These are phyloP conservation scores for Cerastoderma edule DNA, from an alignment of 2,888 invertebrate species.

Conservation along the genomic window DNA sequence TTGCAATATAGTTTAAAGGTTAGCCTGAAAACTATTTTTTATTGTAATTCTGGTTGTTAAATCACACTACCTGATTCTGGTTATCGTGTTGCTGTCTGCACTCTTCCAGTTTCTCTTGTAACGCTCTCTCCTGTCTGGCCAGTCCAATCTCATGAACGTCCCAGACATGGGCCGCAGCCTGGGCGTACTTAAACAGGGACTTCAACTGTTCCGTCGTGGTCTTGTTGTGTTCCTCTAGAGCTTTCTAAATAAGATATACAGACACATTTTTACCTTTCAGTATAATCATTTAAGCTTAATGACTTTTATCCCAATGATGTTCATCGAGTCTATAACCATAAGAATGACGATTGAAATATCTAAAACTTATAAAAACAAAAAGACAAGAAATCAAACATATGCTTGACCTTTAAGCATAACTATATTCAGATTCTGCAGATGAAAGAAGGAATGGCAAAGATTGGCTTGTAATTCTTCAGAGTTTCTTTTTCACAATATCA, in stretches of 20 bases:
- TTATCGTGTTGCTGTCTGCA: conserved; percentile 81
- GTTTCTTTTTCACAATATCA: too few species aligned
- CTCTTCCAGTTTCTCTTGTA: conserved; percentile 81
- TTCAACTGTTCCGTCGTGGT: conserved; percentile 73
- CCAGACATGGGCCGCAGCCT: conserved; percentile 83
- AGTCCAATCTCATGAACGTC: conserved; percentile 83
- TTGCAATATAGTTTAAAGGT: too few species aligned
- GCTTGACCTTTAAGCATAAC: too few species aligned
- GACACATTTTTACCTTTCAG: background rate
- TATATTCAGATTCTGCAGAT: too few species aligned
- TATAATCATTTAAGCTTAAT: background rate
- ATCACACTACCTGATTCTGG: conserved; percentile 82
- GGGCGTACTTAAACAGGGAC: conserved; percentile 81
- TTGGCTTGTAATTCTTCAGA: too few species aligned
- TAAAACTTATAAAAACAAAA: background rate
- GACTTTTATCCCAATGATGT: background rate
- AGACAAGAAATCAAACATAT: too few species aligned
- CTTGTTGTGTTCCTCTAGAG: conserved; percentile 76
- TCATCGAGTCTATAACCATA: background rate
- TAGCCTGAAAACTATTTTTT: too few species aligned
- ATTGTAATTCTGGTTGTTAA: too few species aligned
- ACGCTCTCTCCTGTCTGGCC: conserved; percentile 80
- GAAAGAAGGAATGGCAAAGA: too few species aligned
- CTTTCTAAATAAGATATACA: conserved; percentile 69
- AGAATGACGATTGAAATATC: background rate